Percentiles rank a stretch among this genome's conserved stretches.
phyloP scores from a whole-genome alignment of 2,888 invertebrate genomes.

The Quadroppia sp. region DNA sequence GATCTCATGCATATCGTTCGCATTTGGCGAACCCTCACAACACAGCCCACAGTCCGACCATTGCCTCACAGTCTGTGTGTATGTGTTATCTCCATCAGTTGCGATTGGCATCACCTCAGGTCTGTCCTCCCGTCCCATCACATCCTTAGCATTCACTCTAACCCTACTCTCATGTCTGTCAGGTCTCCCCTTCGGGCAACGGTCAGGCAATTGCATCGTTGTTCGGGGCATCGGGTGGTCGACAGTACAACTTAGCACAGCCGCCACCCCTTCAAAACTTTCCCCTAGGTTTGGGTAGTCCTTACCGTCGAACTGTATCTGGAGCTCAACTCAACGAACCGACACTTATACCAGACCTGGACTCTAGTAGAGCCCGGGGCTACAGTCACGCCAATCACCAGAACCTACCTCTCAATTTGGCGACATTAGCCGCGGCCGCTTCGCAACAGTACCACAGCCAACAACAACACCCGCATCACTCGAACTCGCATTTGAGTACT shows the following conservation, averaged over 20 bases:
- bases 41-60: constrained; percentile 15
- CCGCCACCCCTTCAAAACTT: constrained; percentile 5
- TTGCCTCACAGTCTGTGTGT: constrained; percentile 22
- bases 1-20: constrained; percentile 34
- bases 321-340: constrained; percentile 18
- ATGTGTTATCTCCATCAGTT: constrained; percentile 33
- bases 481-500: not conserved
- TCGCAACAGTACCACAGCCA: constrained; percentile 30
- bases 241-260: constrained; percentile 14
- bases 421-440: constrained; percentile 36
- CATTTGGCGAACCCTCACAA: constrained; percentile 7
- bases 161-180: not conserved
- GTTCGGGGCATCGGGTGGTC: not conserved
- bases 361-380: not conserved
- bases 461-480: constrained; percentile 17
- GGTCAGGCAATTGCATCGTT: constrained; percentile 8
- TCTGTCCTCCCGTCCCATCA: not conserved
- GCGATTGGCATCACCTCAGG: constrained; percentile 34
- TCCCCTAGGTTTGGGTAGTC: constrained; percentile 19
- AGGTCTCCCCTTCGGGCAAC: constrained; percentile 32
- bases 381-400: constrained; percentile 29
- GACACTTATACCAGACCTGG: constrained; percentile 1
- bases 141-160: not conserved
- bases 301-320: constrained; percentile 14
- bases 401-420: constrained; percentile 35